Base-by-base conservation (phyloP, 2,888 invertebrate species). In the Aleiodes alternator region DNA sequence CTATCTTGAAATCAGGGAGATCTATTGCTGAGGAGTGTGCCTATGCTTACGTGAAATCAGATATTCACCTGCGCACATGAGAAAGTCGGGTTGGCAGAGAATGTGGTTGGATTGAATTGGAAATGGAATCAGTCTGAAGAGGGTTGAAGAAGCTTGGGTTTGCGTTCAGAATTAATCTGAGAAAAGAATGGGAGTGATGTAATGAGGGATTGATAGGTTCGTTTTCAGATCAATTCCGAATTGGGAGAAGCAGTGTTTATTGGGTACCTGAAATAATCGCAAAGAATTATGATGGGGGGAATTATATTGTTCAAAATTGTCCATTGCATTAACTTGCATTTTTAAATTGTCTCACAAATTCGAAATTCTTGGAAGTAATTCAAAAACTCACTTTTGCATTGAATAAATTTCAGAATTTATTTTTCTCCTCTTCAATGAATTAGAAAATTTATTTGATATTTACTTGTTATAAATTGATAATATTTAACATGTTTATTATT, bases 101-200 rank as follows among this genome's bases (percentile, higher is more conserved):
- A 59, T 69, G 68, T 50, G 69, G 72, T 34, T 50, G 78, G 82
- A 84, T 84, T 84, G 84, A 84, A 85, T 85, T 84, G 84, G 76
- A 84, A 85, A 85, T 84, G 80, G 82, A 82, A 85, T 83, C 78
- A 68, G 78, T 78, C 72, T 73, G 72, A 79, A 80, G 80, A 76
- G 70, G 71, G 68, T 69, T 57, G 38, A 69, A 69, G 68, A 76
- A 78, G 73, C 56, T 43, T 55, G 72, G 72, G 78, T 78, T 77
- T 80, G 76, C 72, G 69, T 55, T 61, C 72, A 29, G 51, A 23
- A 31, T 61, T 50, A 31, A 59, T 69, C 31, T 53, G 66, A 68
- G 72, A 64, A 38, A 14, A 43, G n/a, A 14, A 61, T 38, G 61
- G 16, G 61, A 38, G 38, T 61, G 61, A 7, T 38, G 16, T 51